Base-by-base conservation (phyloP, 2,113 vertebrate species). In the Alaudala cheleensis region DNA sequence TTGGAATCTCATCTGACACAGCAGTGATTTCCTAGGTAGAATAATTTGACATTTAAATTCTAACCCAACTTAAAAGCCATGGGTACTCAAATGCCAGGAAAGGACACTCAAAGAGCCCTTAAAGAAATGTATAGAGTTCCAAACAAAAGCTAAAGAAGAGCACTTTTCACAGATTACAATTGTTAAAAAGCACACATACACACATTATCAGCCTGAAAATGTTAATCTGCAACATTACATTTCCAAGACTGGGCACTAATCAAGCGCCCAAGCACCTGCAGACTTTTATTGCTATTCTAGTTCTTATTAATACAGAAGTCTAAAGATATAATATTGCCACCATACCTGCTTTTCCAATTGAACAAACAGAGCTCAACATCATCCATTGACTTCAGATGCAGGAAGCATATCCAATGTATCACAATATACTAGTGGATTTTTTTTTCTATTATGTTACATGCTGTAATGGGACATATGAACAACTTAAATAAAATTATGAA, bases 331-430 rank as follows among this genome's bases (percentile, higher is more conserved):
- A 86, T 12, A 54, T 45, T 83, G 62, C 67, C 82, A 94, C n/a
- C 82, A 29, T 88, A 94, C 92, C 95, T 94, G 96, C 54, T 95
- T 82, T 79, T 96, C 90, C 90, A 94, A 87, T 57, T 77, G 90
- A 71, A 93, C 58, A 94, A 95, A 96, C 54, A 85, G 79, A 93
- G 90, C 90, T 93, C 74, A 96, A 93, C 62, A 87, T 94, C 93
- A 96, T 90, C 88, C 84, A 90, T 39, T 88, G 88, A 87, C 82
- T 95, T 92, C 79, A 37, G 90, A 92, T 72, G 76, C 82, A 97
- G 88, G 92, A 93, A 87, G 62, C 74, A 94, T 69, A 81, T 92
- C 90, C 87, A 92, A 61, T 60, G 82, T 88, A 90, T 87, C 90
- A 95, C 81, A 95, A 93, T 58, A 93, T 39, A 93, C 66, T 81